Conservation (phyloP, 2,113 vertebrate genomes). For the Corythaixoides concolor region DNA sequence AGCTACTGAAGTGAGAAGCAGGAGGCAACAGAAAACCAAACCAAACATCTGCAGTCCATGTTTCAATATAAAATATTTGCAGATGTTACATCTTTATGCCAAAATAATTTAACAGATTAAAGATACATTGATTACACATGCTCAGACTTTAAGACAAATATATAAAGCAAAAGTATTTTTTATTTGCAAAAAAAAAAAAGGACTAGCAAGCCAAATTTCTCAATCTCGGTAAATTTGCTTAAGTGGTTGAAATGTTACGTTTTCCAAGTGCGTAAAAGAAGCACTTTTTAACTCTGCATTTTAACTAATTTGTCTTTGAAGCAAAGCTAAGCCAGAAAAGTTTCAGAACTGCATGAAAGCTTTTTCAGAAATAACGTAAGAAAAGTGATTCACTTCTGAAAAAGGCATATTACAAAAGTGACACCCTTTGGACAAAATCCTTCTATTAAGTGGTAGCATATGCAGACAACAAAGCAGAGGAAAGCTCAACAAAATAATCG, state of each 20-base stretch:
- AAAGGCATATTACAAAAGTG: neutral
- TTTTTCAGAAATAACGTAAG: neutral
- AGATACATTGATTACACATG: slow-evolving; percentile 36
- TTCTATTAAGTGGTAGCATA: neutral
- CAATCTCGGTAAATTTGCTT: neutral
- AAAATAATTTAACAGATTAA: slow-evolving; percentile 49
- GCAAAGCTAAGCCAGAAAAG: neutral
- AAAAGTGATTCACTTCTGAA: slow-evolving; percentile 2
- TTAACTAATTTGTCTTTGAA: neutral
- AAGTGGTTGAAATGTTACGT: neutral
- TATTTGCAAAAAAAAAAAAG: neutral
- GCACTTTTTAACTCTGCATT: neutral
- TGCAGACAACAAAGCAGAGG: neutral
- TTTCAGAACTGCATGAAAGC: neutral
- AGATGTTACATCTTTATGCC: slow-evolving; percentile 56
- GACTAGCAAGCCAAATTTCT: neutral
- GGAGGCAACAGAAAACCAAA: slow-evolving; percentile 8
- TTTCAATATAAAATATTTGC: slow-evolving; percentile 50
- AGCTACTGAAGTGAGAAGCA: slow-evolving; percentile 25
- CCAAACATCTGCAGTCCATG: slow-evolving; percentile 51
- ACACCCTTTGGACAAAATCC: slow-evolving; percentile 28
- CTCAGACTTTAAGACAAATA: slow-evolving; percentile 1
- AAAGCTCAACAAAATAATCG: neutral
- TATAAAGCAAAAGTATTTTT: neutral
- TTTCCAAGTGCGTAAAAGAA: neutral